phyloP scores from a whole-genome alignment of 2,888 invertebrate genomes.

The Callyntrura guangdongensis region DNA sequence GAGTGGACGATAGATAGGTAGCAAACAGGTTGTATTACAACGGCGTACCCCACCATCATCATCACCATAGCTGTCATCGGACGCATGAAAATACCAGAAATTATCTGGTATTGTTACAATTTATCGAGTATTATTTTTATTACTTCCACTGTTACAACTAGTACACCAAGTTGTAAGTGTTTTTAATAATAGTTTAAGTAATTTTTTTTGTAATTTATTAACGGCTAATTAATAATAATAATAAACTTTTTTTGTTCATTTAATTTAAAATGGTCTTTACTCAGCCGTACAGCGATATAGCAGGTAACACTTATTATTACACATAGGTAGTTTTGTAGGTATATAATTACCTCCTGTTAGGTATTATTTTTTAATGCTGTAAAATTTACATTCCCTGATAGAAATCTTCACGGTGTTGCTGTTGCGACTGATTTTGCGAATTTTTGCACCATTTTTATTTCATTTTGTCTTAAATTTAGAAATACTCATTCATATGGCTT shows the following conservation, averaged over 20 bases:
- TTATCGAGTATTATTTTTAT: background rate
- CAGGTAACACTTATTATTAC: background rate
- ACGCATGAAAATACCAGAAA: slow-evolving; percentile 25
- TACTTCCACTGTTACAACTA: background rate
- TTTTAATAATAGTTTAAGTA: background rate
- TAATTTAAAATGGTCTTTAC: slow-evolving; percentile 38
- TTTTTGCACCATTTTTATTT: slow-evolving; percentile 28
- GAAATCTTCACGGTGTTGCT: slow-evolving; percentile 66
- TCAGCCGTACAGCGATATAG: slow-evolving; percentile 36
- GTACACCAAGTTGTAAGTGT: no score
- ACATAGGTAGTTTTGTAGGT: slow-evolving; percentile 32
- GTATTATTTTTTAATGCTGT: slow-evolving; percentile 8
- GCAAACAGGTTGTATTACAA: background rate
- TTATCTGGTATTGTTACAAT: background rate
- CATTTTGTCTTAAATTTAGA: no score
- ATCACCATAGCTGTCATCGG: background rate
- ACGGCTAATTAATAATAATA: slow-evolving; percentile 7
- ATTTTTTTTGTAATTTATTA: slow-evolving; percentile 15
- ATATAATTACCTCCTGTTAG: slow-evolving; percentile 35
- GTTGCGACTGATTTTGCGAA: slow-evolving; percentile 19
- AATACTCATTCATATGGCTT: background rate
- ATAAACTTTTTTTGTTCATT: background rate
- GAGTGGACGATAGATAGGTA: background rate
- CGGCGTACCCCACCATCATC: no score
- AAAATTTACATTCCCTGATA: slow-evolving; percentile 55